A percentile compares a stretch with the other conserved stretches of the same genome.
These are phyloP conservation scores for Polydesmus complanatus DNA, from an alignment of 2,888 invertebrate genomes.

Conservation along the genomic window DNA sequence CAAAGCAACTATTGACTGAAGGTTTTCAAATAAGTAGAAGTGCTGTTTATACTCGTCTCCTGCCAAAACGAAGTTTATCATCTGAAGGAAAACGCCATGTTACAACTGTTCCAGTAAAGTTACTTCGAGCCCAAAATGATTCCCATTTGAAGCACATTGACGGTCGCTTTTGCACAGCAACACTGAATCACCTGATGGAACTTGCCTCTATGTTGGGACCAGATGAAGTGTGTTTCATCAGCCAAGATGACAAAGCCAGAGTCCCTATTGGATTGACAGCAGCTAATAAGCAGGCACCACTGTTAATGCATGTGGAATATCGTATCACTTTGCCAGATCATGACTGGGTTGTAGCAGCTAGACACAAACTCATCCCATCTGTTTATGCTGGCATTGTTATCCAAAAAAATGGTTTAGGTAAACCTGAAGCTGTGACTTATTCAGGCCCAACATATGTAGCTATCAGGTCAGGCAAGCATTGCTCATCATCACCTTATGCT, in stretches of 20 bases:
- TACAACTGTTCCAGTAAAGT: constrained; percentile 26
- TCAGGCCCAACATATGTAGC: constrained; percentile 34
- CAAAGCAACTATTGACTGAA: background rate
- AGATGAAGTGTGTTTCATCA: constrained; percentile 12
- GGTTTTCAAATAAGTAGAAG: constrained; percentile 20
- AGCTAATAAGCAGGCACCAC: constrained; percentile 21
- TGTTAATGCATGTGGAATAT: constrained; percentile 18
- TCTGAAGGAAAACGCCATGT: constrained; percentile 26
- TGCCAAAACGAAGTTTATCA: constrained; percentile 21
- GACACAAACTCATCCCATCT: constrained; percentile 27
- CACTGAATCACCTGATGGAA: constrained; percentile 18
- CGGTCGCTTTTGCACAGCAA: constrained; percentile 19
- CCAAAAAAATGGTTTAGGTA: constrained; percentile 23
- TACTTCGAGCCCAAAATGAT: constrained; percentile 19
- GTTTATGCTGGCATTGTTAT: constrained; percentile 26
- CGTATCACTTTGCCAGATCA: constrained; percentile 25
- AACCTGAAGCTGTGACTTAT: constrained; percentile 27
- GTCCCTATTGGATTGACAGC: constrained; percentile 22
- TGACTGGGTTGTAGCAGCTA: constrained; percentile 26
- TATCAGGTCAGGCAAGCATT: constrained; percentile 26
- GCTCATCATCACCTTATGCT: constrained; percentile 23
- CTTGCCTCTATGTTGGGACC: constrained; percentile 19
- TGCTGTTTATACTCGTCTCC: constrained; percentile 23
- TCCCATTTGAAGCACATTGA: constrained; percentile 19
- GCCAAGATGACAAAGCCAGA: constrained; percentile 23